Evolutionary conservation across 1,140 invertebrate genomes (phyloP).

Genomic region (Neodiprion fabricii): DNA sequence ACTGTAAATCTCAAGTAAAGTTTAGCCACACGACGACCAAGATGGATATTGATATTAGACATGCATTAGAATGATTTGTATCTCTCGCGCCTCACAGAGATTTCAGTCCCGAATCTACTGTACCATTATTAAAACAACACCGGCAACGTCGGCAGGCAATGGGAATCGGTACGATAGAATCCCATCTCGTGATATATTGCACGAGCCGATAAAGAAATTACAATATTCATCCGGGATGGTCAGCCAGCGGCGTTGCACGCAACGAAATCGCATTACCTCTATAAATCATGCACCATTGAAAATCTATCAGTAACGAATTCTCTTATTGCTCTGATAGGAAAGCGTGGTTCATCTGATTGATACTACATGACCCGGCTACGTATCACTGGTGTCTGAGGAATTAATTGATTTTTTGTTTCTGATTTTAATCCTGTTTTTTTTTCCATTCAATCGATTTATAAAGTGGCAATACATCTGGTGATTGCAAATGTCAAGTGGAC

Average conservation of each 20-base stretch:
- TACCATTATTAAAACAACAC: slow-evolving; percentile 1
- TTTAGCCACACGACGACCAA: background rate
- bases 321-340: background rate
- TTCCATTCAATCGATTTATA: too few species aligned
- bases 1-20: background rate
- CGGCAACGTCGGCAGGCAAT: slow-evolving; percentile 1
- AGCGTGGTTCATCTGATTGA: background rate
- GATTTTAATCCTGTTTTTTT: too few species aligned
- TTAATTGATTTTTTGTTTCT: too few species aligned
- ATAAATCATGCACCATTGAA: background rate
- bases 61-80: slow-evolving; percentile 3
- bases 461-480: too few species aligned
- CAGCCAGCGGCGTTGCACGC: background rate
- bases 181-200: slow-evolving; percentile 4
- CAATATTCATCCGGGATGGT: slow-evolving; percentile 3
- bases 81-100: background rate
- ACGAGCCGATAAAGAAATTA: background rate
- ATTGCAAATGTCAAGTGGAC: too few species aligned
- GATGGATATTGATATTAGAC: background rate
- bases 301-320: background rate
- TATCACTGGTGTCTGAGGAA: too few species aligned
- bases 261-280: slow-evolving; percentile 7
- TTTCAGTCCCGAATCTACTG: background rate
- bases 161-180: background rate
- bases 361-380: background rate